Evolutionary conservation across 2,113 vertebrate genomes (phyloP).

Genomic region (Hymenochirus boettgeri): DNA sequence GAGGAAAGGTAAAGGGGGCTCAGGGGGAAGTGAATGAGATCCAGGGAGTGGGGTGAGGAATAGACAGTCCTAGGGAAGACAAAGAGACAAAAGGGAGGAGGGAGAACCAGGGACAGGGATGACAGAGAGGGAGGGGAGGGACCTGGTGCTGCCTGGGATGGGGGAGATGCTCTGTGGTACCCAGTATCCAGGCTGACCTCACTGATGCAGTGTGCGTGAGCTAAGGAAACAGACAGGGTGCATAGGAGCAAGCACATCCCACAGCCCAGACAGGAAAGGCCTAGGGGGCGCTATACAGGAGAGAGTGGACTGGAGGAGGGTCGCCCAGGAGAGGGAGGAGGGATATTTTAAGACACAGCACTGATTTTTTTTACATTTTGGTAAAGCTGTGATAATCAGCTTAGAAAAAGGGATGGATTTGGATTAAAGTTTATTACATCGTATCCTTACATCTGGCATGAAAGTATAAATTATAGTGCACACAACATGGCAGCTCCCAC

Average conservation of each 20-base stretch:
- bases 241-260: not conserved
- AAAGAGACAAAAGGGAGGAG: not conserved
- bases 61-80: constrained; percentile 1
- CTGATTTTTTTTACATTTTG: not conserved
- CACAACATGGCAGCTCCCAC: too few relatives aligned
- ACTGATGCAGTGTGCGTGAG: too few relatives aligned
- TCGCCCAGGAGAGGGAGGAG: constrained; percentile 1
- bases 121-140: not conserved
- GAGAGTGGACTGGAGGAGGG: constrained; percentile 14
- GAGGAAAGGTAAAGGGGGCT: constrained; percentile 32
- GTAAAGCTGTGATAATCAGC: too few relatives aligned
- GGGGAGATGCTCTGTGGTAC: constrained; percentile 10
- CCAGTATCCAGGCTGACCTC: not conserved
- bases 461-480: too few relatives aligned
- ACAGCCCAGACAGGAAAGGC: not conserved
- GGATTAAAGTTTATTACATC: too few relatives aligned
- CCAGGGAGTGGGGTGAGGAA: constrained; percentile 16
- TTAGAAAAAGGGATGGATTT: too few relatives aligned
- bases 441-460: too few relatives aligned
- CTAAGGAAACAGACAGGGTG: not conserved
- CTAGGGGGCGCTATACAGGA: constrained; percentile 8
- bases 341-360: constrained; percentile 15
- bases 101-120: not conserved
- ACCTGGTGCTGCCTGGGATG: not conserved
- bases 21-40: constrained; percentile 44